Conservation (phyloP, 2,113 vertebrate species). For the Sander lucioperca region DNA sequence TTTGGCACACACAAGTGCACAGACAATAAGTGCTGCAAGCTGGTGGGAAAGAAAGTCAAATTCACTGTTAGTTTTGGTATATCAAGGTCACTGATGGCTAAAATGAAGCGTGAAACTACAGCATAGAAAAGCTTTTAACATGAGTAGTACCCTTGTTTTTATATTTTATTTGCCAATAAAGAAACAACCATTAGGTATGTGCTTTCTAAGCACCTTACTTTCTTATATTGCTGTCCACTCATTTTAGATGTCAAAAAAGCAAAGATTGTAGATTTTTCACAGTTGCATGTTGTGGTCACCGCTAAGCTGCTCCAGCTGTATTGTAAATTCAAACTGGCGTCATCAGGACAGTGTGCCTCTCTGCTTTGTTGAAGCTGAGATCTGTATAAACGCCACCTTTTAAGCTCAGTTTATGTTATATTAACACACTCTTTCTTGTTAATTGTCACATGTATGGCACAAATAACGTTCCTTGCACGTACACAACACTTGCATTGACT, state of each 20-base stretch:
- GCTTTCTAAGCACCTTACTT: neutral
- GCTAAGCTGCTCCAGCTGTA: neutral
- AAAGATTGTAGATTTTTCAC: neutral
- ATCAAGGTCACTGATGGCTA: neutral
- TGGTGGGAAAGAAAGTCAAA: constrained; percentile 11
- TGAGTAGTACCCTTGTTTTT: neutral
- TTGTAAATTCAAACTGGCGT: neutral
- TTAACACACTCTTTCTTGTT: constrained; percentile 23
- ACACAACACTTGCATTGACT: constrained; percentile 27
- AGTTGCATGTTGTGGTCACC: neutral
- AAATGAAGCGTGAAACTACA: neutral
- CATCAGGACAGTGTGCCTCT: constrained; percentile 43
- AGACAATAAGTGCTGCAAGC: constrained; percentile 19
- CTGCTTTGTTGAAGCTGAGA: constrained; percentile 5
- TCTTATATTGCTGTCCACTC: neutral
- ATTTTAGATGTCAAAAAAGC: constrained; percentile 14
- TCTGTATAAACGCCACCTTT: constrained; percentile 14
- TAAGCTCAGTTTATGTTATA: neutral
- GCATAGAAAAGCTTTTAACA: neutral
- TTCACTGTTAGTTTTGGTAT: constrained; percentile 2
- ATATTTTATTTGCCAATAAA: neutral
- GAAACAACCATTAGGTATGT: constrained; percentile 3
- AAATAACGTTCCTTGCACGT: constrained; percentile 4
- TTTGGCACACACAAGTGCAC: constrained; percentile 29
- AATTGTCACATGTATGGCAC: constrained; percentile 14